Evolutionary conservation across 64 coral and sea anemone genomes (phyloP).

Genomic region (Pachyseris speciosa): DNA sequence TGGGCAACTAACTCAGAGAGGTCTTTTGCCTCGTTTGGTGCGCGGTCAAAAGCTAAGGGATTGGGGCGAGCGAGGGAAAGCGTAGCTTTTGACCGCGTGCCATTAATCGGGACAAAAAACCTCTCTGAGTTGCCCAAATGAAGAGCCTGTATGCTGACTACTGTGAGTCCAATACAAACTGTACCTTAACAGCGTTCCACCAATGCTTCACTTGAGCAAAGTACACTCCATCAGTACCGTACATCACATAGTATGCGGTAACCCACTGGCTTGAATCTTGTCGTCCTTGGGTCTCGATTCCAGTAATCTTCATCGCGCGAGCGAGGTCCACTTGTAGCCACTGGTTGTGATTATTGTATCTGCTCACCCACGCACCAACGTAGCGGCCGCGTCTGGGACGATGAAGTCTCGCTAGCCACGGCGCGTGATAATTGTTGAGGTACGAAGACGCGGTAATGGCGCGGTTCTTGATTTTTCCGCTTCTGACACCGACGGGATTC

Average conservation of each 20-base stretch:
- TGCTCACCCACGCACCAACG: conserved; percentile 39
- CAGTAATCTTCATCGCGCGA: conserved; percentile 49
- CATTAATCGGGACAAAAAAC: too few relatives aligned
- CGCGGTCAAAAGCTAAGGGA: too few relatives aligned
- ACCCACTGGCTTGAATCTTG: conserved; percentile 51
- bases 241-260: conserved; percentile 52
- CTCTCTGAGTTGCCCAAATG: too few relatives aligned
- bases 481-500: conserved; percentile 62
- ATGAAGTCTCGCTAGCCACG: conserved; percentile 55
- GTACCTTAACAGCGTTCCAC: conserved; percentile 47
- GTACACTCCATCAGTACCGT: conserved; percentile 62
- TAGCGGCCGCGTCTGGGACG: conserved; percentile 35
- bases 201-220: conserved; percentile 53
- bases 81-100: too few relatives aligned
- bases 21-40: too few relatives aligned
- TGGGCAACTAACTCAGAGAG: too few relatives aligned
- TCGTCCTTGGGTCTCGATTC: conserved; percentile 69
- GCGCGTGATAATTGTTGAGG: background rate
- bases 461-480: conserved; percentile 32
- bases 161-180: too few relatives aligned
- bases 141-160: too few relatives aligned
- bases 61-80: too few relatives aligned
- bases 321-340: conserved; percentile 74
- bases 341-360: conserved; percentile 43
- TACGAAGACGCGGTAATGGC: conserved; percentile 52